Percentiles rank a stretch among this genome's conserved stretches.
Conservation (phyloP, 2,797 vertebrate species). For the Gallinago stenura region DNA sequence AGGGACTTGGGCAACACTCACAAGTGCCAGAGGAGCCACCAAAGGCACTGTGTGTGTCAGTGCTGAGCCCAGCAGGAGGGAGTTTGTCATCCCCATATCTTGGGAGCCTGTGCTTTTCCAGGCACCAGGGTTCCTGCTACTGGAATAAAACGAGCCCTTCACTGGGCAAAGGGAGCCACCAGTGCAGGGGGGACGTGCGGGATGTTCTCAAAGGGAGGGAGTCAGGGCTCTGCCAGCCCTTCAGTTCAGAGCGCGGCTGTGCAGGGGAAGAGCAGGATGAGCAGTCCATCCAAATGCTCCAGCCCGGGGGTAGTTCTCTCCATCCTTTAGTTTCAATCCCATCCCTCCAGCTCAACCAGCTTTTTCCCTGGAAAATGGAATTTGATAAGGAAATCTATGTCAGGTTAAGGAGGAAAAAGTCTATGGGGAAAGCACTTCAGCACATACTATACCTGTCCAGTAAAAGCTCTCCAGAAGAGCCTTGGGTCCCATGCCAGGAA, state of each 20-base stretch:
- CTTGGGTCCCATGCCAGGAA: neutral
- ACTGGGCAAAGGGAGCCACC: neutral
- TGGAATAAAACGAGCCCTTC: neutral
- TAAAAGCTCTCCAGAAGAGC: neutral
- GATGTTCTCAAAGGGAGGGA: neutral
- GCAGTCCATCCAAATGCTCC: neutral
- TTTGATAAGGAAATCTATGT: neutral
- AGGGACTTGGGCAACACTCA: neutral
- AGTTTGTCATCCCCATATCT: neutral
- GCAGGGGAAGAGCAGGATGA: neutral
- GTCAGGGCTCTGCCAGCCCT: neutral
- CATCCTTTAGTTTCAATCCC: neutral
- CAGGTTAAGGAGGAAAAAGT: neutral
- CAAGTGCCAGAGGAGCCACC: rapidly evolving
- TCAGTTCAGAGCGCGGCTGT: neutral
- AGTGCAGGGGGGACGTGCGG: rapidly evolving
- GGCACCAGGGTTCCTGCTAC: no score
- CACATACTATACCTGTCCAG: neutral
- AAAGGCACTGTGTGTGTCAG: rapidly evolving
- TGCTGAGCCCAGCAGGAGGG: neutral
- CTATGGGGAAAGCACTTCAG: neutral
- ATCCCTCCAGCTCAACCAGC: neutral
- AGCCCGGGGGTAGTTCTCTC: neutral
- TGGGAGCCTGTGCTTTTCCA: rapidly evolving
- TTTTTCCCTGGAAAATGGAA: neutral